These are phyloP conservation scores for Orthosia incerta DNA, from an alignment of 2,888 invertebrate genomes.

Conservation along the genomic window DNA sequence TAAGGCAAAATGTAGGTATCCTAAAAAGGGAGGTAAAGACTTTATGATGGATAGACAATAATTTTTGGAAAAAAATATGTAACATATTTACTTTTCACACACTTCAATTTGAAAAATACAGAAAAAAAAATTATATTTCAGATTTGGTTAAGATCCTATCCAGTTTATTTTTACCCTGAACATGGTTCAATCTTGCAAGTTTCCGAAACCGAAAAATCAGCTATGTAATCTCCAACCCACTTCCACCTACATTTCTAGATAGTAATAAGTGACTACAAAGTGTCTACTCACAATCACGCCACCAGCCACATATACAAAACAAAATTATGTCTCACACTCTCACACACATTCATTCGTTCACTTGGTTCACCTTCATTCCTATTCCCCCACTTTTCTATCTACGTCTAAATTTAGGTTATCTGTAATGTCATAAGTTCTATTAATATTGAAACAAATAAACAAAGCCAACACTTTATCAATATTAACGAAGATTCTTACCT, in stretches of 20 bases:
- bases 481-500: constrained; percentile 86
- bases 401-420: not conserved
- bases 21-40: not conserved
- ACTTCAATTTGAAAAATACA: not conserved
- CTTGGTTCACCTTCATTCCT: not conserved
- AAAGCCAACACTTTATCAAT: not conserved
- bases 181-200: not conserved
- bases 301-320: not conserved
- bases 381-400: not conserved
- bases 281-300: not conserved
- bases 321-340: not conserved
- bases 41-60: too few relatives aligned
- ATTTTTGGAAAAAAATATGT: too few relatives aligned
- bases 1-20: not conserved
- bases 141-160: not conserved
- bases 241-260: not conserved
- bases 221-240: not conserved
- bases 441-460: not conserved
- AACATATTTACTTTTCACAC: too few relatives aligned
- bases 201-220: not conserved
- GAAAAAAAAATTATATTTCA: not conserved
- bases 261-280: not conserved
- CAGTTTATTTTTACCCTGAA: not conserved
- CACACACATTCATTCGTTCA: not conserved
- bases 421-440: not conserved